Base-by-base conservation (phyloP, 23 tunicate genomes). In the Diplosoma virens region DNA sequence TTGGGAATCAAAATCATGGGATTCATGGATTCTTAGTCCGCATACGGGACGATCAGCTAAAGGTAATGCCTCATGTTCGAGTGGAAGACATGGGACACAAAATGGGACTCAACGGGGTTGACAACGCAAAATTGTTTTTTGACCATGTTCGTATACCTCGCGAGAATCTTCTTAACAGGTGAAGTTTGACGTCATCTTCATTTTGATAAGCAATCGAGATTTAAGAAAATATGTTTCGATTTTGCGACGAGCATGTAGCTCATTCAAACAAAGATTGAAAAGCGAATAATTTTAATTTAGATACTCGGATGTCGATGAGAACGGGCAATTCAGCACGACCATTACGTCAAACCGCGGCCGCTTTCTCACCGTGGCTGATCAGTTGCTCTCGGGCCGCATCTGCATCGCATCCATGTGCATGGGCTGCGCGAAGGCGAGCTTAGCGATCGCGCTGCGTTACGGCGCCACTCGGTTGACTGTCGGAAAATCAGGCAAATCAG, bases 11-110 rank as follows among this genome's bases (percentile, higher is more conserved):
- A 58, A 60, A 83, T 30, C 86, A 85, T 37, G 99, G 99, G 4
- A 88, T 94, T 64, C 99, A 94, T 69, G 99, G 82, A 1, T 54
- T 94, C 37, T 45, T 94, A 67, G 99, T 94, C 34, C 82, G 83
- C 0, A 94, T 94, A 25, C 82, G 99, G 3, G 99, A 93, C 67
- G 53, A 87, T 48, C 48, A 93, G 23, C 63, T 92, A 25, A 65
- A 85, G 31, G 86, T 92, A 22, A 82, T 85, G 84, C 87, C 86
- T 25, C 36, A 68, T 59, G 97, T 92, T 14, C 71, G 97, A 37
- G 97, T 92, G 33, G 94, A 94, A 37, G 99, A 94, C 30, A 94
- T 94, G 99, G 99, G 99, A 18, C 91, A 94, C 78, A 87, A 88
- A 71, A 79, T 94, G 87, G 99, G 99, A 4, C 80, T 94, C 59